Base-by-base conservation (phyloP, 1,140 invertebrate genomes). In the Alviniconcha marisindica region DNA sequence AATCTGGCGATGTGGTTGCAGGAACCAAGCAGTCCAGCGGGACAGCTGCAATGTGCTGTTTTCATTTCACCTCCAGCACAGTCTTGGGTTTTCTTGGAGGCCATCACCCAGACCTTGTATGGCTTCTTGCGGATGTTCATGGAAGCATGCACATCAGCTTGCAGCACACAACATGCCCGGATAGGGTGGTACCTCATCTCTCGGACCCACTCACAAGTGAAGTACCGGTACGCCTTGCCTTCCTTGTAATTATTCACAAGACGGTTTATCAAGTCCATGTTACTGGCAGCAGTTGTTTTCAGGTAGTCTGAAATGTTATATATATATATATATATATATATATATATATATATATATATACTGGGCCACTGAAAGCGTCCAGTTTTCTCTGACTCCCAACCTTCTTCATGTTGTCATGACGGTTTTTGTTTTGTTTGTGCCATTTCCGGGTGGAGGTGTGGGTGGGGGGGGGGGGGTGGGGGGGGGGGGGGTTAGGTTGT, bases 211-310 rank as follows among this genome's bases (percentile, higher is more conserved):
- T 80, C 69, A 44, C 63, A 28, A 24, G 48, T 42, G 76, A 83
- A 85, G 60, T 85, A 85, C n/a, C 84, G 24, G 66, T 80, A 80
- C 21, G 81, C 84, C 54, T 85, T 85, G 24, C 84, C 84, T 36
- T 40, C 76, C 54, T 85, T 85, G 48, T 85, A 85, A 36, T 85
- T 82, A 79, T 69, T 69, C 7, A 69, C 5, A 36, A 69, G 28
- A 28, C 36, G 66, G 28, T 36, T 7, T 69, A 69, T 36, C 28
- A 69, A 24, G 36, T 69, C 66, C 7, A 48, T 48, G 7, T 48
- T 5, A 18, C 18, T 48, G 5, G 44, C 44, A 10, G 44, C 44
- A 48, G 44, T 48, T 18, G 5, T 48, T 18, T 48, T 48, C 44
- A 48, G 18, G 18, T 48, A 48, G 44, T 48, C 44, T 10, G 44